These are phyloP conservation scores for Epizoanthus stellaris DNA, from an alignment of 92 coral and sea anemone genomes.

Conservation along the genomic window DNA sequence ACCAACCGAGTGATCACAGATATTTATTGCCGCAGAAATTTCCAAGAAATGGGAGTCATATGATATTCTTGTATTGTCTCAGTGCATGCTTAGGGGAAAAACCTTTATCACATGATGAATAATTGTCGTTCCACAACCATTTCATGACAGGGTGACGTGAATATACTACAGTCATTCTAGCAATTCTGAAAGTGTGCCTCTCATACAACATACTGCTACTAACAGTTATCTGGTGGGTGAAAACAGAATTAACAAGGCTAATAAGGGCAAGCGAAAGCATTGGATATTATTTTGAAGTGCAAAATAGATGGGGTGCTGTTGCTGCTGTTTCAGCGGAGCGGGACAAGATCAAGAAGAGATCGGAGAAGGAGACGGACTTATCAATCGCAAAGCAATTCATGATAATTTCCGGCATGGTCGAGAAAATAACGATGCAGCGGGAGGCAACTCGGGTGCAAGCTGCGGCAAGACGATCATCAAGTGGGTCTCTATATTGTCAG, in stretches of 20 bases:
- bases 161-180: no score
- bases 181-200: no score
- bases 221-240: neutral
- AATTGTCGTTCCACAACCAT: no score
- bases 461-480: constrained; percentile 35
- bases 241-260: neutral
- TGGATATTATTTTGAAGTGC: neutral
- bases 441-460: neutral
- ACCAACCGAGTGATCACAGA: no score
- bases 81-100: no score
- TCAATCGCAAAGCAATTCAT: constrained; percentile 22
- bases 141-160: no score
- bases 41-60: no score
- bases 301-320: neutral
- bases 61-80: no score
- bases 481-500: constrained; percentile 46
- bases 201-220: no score
- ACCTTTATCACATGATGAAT: no score
- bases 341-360: no score
- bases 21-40: no score
- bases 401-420: constrained; percentile 29
- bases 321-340: neutral
- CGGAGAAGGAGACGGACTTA: neutral
- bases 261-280: neutral
- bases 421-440: neutral